These are phyloP conservation scores for Protosalanx chinensis DNA, from an alignment of 2,797 vertebrate species.

Conservation along the genomic window DNA sequence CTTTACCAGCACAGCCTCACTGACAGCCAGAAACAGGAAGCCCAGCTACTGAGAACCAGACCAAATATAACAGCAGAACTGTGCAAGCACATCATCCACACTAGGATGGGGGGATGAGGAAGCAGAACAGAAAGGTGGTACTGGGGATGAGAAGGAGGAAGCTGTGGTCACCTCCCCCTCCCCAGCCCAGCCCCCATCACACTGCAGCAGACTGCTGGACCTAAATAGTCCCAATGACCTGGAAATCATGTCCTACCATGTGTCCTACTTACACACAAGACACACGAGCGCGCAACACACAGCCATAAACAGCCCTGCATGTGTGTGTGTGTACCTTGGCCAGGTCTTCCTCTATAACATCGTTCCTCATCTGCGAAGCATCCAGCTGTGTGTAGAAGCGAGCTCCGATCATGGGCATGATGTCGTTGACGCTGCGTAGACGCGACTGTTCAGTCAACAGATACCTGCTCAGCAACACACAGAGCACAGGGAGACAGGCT, in stretches of 20 bases:
- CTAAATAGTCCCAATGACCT: too few relatives aligned
- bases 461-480: slow-evolving; percentile 71
- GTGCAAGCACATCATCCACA: neutral
- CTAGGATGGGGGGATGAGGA: neutral
- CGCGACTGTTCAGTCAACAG: slow-evolving; percentile 97
- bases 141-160: neutral
- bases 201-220: neutral
- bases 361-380: slow-evolving; percentile 98
- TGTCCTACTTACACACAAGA: neutral
- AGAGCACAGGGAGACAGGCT: slow-evolving; percentile 11
- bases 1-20: too few relatives aligned
- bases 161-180: neutral
- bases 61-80: neutral
- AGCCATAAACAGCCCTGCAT: neutral
- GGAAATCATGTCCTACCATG: neutral
- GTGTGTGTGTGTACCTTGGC: slow-evolving; percentile 82
- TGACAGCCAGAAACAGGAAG: neutral
- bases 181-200: neutral
- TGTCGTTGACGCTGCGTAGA: slow-evolving; percentile 97
- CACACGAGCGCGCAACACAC: neutral
- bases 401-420: slow-evolving; percentile 99
- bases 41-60: neutral
- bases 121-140: neutral
- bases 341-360: slow-evolving; percentile 98
- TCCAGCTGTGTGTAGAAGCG: slow-evolving; percentile 98